Conservation (phyloP, 2,888 invertebrate genomes). For the Habrosyne pyritoides region DNA sequence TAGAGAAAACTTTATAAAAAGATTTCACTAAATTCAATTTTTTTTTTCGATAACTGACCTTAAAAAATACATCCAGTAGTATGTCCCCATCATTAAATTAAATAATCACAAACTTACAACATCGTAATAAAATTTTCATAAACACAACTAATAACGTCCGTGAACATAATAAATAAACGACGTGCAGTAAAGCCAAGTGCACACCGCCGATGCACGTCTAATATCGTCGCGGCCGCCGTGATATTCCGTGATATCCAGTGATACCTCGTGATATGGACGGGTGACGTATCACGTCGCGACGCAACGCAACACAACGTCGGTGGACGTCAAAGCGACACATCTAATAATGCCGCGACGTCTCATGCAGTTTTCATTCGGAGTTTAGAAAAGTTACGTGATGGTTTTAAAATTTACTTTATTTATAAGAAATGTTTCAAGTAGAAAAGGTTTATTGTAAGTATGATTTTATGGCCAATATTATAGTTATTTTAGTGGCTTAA, state of each 20-base stretch:
- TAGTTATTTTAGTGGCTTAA: no score
- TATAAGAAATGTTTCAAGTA: not conserved
- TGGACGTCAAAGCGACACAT: conserved; percentile 14
- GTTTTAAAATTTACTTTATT: not conserved
- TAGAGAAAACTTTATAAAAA: no score
- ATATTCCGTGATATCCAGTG: no score
- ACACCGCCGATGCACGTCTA: conserved; percentile 17
- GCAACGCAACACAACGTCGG: conserved; percentile 5
- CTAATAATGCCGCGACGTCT: conserved; percentile 12
- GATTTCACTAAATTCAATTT: no score
- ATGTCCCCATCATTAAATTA: no score
- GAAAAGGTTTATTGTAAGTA: no score
- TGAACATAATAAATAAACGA: no score
- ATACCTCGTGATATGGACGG: not conserved
- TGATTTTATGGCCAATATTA: no score
- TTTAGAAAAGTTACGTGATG: not conserved
- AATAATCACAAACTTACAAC: no score
- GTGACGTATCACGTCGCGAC: conserved; percentile 9
- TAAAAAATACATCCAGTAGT: no score
- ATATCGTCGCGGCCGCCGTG: conserved; percentile 19
- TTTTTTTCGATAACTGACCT: no score
- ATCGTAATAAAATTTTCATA: not conserved
- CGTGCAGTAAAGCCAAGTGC: no score
- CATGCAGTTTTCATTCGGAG: not conserved
- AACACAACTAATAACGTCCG: not conserved